These are phyloP conservation scores for Oligia strigilis DNA, from an alignment of 2,888 invertebrate genomes.

Conservation along the genomic window DNA sequence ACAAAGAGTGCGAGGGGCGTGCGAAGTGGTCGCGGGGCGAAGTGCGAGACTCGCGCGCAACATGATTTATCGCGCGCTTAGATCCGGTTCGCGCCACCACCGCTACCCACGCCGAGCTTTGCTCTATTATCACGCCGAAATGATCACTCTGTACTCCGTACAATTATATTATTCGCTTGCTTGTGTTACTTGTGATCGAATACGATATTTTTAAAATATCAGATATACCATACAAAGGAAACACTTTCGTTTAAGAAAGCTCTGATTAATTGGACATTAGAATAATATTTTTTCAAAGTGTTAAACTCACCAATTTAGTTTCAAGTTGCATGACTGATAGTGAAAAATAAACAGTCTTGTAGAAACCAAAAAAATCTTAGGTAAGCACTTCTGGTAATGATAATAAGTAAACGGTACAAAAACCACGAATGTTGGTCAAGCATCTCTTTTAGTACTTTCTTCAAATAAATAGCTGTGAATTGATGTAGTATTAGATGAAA, in stretches of 20 bases:
- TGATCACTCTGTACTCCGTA: constrained; percentile 80
- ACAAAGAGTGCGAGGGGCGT: constrained; percentile 59
- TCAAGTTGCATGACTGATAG: constrained; percentile 31
- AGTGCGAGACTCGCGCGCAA: constrained; percentile 74
- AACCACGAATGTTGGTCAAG: constrained; percentile 73
- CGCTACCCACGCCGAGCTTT: constrained; percentile 85
- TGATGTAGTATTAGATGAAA: constrained; percentile 54
- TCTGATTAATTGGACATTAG: constrained; percentile 36
- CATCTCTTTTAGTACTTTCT: constrained; percentile 70
- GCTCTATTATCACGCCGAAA: constrained; percentile 86
- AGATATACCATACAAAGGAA: constrained; percentile 11
- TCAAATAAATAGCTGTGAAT: constrained; percentile 66
- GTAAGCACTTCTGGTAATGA: constrained; percentile 54
- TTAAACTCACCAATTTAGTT: constrained; percentile 15
- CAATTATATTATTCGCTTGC: constrained; percentile 74
- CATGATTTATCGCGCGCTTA: constrained; percentile 86
- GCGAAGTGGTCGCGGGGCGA: constrained; percentile 59
- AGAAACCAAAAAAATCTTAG: constrained; percentile 38
- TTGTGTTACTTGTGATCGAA: constrained; percentile 71
- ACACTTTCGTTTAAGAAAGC: constrained; percentile 55
- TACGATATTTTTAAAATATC: not conserved
- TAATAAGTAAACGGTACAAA: constrained; percentile 62
- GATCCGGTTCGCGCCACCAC: constrained; percentile 86
- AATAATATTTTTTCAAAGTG: constrained; percentile 30
- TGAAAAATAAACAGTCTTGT: constrained; percentile 48